These are phyloP conservation scores for Hexactinellida sp. DNA, from an alignment of 37 sponge, comb jelly and placozoan genomes.

Conservation along the genomic window DNA sequence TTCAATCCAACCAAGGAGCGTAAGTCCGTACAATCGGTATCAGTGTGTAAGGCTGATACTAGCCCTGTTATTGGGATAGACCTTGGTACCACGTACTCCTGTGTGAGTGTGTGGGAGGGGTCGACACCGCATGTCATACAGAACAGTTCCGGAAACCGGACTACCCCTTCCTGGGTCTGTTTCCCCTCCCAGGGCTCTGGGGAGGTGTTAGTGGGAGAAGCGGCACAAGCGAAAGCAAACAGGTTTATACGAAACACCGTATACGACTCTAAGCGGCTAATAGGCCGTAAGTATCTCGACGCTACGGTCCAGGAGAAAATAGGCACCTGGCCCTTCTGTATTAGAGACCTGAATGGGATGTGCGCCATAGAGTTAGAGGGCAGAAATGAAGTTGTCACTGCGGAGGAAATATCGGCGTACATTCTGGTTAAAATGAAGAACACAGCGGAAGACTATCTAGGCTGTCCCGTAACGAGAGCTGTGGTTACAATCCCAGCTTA, in stretches of 20 bases:
- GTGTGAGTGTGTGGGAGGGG: constrained; percentile 78
- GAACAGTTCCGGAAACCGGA: constrained; percentile 77
- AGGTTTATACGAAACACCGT: constrained; percentile 37
- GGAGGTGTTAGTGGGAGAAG: constrained; percentile 69
- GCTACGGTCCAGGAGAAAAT: constrained; percentile 35
- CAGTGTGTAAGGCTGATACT: neutral
- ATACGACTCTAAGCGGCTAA: constrained; percentile 84
- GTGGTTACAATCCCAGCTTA: constrained; percentile 88
- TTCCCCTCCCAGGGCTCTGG: constrained; percentile 29
- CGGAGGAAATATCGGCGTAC: constrained; percentile 79
- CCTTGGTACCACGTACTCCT: constrained; percentile 89
- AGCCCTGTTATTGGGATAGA: constrained; percentile 65
- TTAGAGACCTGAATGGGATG: constrained; percentile 39
- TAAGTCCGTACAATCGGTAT: neutral
- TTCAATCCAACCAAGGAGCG: neutral
- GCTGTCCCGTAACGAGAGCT: constrained; percentile 32
- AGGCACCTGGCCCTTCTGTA: constrained; percentile 50
- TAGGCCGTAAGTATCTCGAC: constrained; percentile 59
- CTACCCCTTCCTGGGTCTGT: constrained; percentile 88
- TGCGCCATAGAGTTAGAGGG: constrained; percentile 41
- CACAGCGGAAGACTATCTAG: constrained; percentile 81
- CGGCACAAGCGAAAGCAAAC: constrained; percentile 59
- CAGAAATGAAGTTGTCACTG: constrained; percentile 30
- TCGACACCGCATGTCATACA: constrained; percentile 50
- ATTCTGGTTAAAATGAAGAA: constrained; percentile 83